Evolutionary conservation across 2,888 invertebrate species (phyloP), one percentile per base, ranked within the genome.

Genomic region (Hirtodrosophila histrioides): DNA sequence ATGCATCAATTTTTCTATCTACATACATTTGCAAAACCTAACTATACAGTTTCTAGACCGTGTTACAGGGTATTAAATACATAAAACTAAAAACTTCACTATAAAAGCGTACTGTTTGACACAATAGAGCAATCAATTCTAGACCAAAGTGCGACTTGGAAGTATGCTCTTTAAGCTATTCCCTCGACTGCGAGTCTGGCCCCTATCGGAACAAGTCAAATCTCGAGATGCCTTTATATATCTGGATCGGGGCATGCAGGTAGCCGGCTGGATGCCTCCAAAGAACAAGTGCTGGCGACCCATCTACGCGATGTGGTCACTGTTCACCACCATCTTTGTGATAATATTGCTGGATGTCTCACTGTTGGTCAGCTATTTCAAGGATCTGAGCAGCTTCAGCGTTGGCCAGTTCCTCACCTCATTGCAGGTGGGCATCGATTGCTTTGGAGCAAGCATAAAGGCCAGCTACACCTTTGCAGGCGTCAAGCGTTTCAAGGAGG

Each of bases 401-500:
- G 73, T 74, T 0, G 76, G 71, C 0, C 76, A 86, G 24, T 85
- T 88, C 7, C 62, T 88, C 0, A 83, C 86, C 35, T 86, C 88
- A 0, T 44, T 80, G 24, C 68, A 78, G 36, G 61, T 80, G 36
- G 12, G 27, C 5, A 9, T 70, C 4, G 69, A 79, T 11, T 55
- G 55, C 7, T 61, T 63, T 3, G 79, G 79, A 1, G 48, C 44
- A 7, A 60, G 67, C 29, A 2, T 77, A 4, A 79, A 79, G 46
- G 45, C 54, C 11, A n/a, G 36, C 1, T 75, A 44, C 9, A 66
- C 63, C 1, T 79, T 48, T 45, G 48, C 58, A 0, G 44, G 67
- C 7, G 11, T 63, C n/a, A 23, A n/a, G 24, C 74, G 75, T 8
- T 72, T 78, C 4, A 6, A 49, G 6, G 4, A 3, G 35, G 75